Base-by-base conservation (phyloP, 2,113 vertebrate species). In the Geococcyx californianus region DNA sequence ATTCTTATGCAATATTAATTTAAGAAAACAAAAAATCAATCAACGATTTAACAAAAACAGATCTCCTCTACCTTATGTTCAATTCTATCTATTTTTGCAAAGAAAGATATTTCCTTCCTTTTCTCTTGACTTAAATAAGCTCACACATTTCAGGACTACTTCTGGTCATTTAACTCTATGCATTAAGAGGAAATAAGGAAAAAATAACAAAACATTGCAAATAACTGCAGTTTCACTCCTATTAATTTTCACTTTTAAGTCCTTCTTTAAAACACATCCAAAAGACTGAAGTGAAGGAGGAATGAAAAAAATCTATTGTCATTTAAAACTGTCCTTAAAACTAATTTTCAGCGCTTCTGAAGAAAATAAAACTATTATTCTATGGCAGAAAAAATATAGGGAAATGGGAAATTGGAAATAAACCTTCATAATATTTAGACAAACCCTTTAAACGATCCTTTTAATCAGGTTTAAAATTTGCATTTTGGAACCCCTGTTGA, bases 401-500 rank as follows among this genome's bases (percentile, higher is more conserved):
- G 9, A 29, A 85, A 86, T 70, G 17, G 4, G 11, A 92, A 88
- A 64, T 40, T 86, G 34, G 38, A 94, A 94, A 92, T 60, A 90
- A 86, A 86, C 9, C 52, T 87, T 87, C 49, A 38, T 13, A 67
- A 52, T 74, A 87, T 93, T 89, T 89, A 93, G 92, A 92, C 42
- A 83, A 23, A 24, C 23, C 68, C 45, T 90, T 69, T 63, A 81
- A 62, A 95, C 34, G 90, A 68, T 20, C 14, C 69, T 94, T 87
- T 90, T 72, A 87, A 72, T 47, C 8, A 62, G 34, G 21, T 93
- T 84, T 74, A 85, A 49, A 93, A 91, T 21, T 76, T 93, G 64
- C 51, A 75, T 55, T 89, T 81, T 92, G 67, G 55, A 74, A 93
- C n/a, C 51, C 82, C 77, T 93, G 31, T 85, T 90, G 78, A 88